phyloP scores from a whole-genome alignment of 2,797 vertebrate genomes.

The Emydoidea blandingii region DNA sequence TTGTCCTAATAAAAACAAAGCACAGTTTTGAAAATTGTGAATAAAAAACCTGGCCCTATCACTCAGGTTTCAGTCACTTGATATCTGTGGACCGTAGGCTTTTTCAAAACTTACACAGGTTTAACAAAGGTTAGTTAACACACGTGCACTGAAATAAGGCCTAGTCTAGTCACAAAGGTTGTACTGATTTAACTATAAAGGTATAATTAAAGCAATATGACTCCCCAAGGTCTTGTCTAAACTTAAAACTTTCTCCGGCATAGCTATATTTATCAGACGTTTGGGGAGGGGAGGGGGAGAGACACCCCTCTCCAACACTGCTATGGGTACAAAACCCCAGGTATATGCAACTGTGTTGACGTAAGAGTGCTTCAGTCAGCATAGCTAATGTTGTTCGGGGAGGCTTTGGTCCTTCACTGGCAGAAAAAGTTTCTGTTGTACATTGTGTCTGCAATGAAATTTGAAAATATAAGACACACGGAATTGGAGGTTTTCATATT shows the following conservation, averaged over 20 bases:
- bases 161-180: background rate
- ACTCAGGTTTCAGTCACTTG: background rate
- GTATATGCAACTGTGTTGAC: background rate
- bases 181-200: background rate
- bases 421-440: background rate
- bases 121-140: background rate
- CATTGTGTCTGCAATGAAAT: background rate
- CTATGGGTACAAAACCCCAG: background rate
- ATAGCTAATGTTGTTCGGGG: background rate
- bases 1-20: background rate
- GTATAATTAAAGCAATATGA: background rate
- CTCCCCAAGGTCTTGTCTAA: background rate
- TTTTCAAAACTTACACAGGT: background rate
- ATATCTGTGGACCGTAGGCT: background rate
- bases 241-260: background rate
- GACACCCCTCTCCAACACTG: background rate
- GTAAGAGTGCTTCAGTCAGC: background rate
- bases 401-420: background rate
- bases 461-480: too few species aligned
- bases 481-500: too few species aligned
- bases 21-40: too few species aligned
- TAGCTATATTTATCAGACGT: background rate
- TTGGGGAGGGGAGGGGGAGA: rapidly evolving
- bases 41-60: background rate
- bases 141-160: background rate